Evolutionary conservation across 1,140 invertebrate species (phyloP).

Genomic region (Trichonephila clavipes): DNA sequence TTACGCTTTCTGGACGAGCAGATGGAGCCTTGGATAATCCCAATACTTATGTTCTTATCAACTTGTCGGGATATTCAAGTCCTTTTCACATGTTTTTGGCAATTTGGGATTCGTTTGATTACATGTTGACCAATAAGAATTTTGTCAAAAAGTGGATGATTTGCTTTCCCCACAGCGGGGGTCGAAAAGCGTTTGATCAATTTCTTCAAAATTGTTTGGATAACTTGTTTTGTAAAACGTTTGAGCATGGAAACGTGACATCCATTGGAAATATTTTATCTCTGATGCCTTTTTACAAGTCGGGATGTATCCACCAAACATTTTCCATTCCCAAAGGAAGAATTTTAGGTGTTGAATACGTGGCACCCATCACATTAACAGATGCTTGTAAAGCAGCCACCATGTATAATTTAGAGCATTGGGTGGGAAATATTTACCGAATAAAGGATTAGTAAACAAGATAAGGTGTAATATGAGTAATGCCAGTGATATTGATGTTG

Average conservation of each 20-base stretch:
- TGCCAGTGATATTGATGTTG: no score
- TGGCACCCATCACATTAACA: no score
- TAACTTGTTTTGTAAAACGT: constrained; percentile 1
- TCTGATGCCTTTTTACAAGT: no score
- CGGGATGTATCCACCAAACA: no score
- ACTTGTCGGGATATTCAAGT: not conserved
- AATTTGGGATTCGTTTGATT: not conserved
- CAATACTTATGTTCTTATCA: not conserved
- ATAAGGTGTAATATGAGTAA: no score
- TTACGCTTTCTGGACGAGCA: not conserved
- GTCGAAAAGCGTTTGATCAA: not conserved
- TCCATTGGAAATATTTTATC: no score
- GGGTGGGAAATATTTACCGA: no score
- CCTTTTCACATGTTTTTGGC: not conserved
- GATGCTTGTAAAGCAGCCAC: no score
- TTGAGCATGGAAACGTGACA: not conserved
- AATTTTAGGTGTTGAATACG: no score
- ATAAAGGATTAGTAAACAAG: no score
- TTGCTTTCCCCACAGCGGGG: not conserved
- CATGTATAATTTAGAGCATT: no score
- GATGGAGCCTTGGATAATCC: not conserved
- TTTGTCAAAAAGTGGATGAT: not conserved
- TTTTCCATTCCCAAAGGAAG: no score
- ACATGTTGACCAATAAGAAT: not conserved
- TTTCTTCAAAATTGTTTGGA: constrained; percentile 23